Evolutionary conservation across 2,888 invertebrate species (phyloP).

Genomic region (Eledone cirrhosa): DNA sequence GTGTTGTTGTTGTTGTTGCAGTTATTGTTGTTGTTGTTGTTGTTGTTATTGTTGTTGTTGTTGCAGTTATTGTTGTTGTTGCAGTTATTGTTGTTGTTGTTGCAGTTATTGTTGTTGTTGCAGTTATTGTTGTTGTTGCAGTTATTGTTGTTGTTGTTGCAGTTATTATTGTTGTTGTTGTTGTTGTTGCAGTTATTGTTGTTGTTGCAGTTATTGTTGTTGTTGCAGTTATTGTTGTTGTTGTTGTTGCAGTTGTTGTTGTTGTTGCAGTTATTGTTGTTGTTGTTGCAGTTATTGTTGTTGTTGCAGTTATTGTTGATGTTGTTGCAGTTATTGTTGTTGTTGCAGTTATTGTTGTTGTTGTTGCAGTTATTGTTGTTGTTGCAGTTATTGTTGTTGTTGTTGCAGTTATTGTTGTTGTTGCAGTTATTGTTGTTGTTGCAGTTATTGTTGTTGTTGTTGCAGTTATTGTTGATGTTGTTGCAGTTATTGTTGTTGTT

Average conservation of each 20-base stretch:
- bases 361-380: slow-evolving; percentile 12
- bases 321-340: slow-evolving; percentile 10
- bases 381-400: slow-evolving; percentile 11
- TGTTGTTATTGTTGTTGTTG: no score
- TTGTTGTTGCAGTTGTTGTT: background rate
- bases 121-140: slow-evolving; percentile 12
- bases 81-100: slow-evolving; percentile 13
- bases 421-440: slow-evolving; percentile 5
- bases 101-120: background rate
- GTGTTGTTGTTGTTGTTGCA: no score
- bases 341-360: slow-evolving; percentile 3
- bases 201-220: slow-evolving; percentile 1
- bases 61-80: slow-evolving; percentile 12
- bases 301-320: slow-evolving; percentile 11
- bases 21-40: no score
- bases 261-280: slow-evolving; percentile 1
- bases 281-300: slow-evolving; percentile 12
- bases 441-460: slow-evolving; percentile 8
- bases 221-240: background rate
- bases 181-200: background rate
- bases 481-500: no score
- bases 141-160: slow-evolving; percentile 1
- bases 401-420: slow-evolving; percentile 3
- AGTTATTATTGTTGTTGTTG: slow-evolving; percentile 5
- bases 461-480: no score